These are phyloP conservation scores for Enteromius viviparus DNA, from an alignment of 2,797 vertebrate species.

Conservation along the genomic window DNA sequence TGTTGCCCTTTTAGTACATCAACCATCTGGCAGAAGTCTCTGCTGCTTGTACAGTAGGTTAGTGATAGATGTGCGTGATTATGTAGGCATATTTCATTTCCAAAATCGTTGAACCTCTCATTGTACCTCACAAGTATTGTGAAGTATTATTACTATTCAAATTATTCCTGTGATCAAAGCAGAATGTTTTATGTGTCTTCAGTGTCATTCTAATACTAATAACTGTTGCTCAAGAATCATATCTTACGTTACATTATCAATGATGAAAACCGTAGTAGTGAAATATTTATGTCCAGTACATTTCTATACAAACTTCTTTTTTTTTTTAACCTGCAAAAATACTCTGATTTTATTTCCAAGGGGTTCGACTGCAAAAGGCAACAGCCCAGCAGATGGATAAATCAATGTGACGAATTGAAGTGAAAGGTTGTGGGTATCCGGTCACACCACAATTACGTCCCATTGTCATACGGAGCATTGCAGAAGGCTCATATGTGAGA, in stretches of 20 bases:
- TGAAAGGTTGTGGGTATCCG: slow-evolving; percentile 1
- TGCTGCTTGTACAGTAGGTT: not conserved
- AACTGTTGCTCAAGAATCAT: not conserved
- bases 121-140: too few relatives aligned
- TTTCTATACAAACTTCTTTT: not conserved
- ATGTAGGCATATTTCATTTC: not conserved
- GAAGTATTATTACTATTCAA: not conserved
- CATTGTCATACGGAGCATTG: not conserved
- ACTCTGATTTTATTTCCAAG: not conserved
- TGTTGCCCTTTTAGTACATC: slow-evolving; percentile 41
- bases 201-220: not conserved
- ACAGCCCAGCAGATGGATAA: slow-evolving; percentile 9
- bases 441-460: slow-evolving; percentile 7
- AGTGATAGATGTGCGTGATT: not conserved
- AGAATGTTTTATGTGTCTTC: not conserved
- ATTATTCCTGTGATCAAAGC: not conserved
- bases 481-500: slow-evolving; percentile 56
- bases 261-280: not conserved
- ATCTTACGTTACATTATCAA: not conserved
- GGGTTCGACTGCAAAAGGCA: not conserved
- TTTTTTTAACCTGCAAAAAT: not conserved
- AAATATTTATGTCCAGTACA: not conserved
- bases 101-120: not conserved
- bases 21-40: not conserved
- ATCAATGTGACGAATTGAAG: not conserved